These are phyloP conservation scores for Collichthys lucidus DNA, from an alignment of 2,113 vertebrate genomes.

Conservation along the genomic window DNA sequence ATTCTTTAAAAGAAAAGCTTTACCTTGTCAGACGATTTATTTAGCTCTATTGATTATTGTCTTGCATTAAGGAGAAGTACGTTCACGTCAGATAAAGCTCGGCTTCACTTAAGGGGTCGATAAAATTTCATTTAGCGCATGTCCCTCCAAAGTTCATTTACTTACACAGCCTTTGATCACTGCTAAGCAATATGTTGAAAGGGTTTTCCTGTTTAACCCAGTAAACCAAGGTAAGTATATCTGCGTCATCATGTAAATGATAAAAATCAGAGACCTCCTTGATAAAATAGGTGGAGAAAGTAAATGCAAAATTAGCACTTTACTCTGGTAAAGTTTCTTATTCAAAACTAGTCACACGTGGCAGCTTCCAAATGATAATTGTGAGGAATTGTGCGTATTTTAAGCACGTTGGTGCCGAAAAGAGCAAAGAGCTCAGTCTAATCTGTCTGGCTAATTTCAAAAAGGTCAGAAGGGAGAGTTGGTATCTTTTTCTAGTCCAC, in stretches of 20 bases:
- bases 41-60: conserved; percentile 5
- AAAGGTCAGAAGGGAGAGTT: not conserved
- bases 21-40: not conserved
- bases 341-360: not conserved
- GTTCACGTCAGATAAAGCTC: not conserved
- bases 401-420: not conserved
- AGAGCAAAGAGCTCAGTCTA: not conserved
- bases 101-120: conserved; percentile 4
- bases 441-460: not conserved
- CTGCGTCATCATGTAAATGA: not conserved
- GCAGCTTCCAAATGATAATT: not conserved
- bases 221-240: not conserved
- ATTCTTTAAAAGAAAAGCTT: not conserved
- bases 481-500: not conserved
- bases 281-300: not conserved
- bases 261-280: not conserved
- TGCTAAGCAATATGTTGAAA: not conserved
- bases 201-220: not conserved
- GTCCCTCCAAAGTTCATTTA: not conserved
- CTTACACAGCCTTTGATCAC: not conserved
- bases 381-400: not conserved
- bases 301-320: not conserved
- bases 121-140: not conserved
- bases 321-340: not conserved
- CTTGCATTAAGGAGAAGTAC: not conserved